These are phyloP conservation scores for Apolygus lucorum DNA, from an alignment of 1,140 invertebrate species.

Conservation along the genomic window DNA sequence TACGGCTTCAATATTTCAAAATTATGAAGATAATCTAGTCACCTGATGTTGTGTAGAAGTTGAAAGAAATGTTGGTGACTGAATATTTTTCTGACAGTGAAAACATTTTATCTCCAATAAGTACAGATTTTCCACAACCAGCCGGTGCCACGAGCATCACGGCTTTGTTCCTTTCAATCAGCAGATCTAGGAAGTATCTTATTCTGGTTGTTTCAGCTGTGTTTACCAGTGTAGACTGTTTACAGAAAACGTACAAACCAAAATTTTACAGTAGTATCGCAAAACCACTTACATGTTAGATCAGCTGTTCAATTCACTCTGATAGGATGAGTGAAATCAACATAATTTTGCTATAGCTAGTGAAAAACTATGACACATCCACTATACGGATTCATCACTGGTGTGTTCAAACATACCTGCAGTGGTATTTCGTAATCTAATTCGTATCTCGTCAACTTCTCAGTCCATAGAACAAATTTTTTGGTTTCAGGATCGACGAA, in stretches of 20 bases:
- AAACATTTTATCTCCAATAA: slow-evolving; percentile 74
- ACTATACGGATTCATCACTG: no score
- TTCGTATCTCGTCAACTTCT: slow-evolving; percentile 65
- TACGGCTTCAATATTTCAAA: neutral
- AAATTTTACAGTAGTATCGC: no score
- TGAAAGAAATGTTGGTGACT: slow-evolving; percentile 83
- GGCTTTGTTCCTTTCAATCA: slow-evolving; percentile 70
- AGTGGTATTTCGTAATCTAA: slow-evolving; percentile 78
- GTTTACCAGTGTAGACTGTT: slow-evolving; percentile 70
- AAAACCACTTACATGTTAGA: no score
- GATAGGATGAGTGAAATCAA: no score
- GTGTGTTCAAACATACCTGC: slow-evolving; percentile 62
- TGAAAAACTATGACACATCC: no score
- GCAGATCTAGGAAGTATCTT: slow-evolving; percentile 79
- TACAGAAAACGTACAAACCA: no score
- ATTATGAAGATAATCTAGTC: slow-evolving; percentile 29
- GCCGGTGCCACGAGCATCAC: slow-evolving; percentile 85
- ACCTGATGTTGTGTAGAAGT: slow-evolving; percentile 92
- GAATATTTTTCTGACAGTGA: slow-evolving; percentile 65
- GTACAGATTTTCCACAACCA: slow-evolving; percentile 79
- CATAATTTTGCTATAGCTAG: no score
- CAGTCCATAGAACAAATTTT: slow-evolving; percentile 77
- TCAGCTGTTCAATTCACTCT: no score
- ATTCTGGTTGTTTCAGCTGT: slow-evolving; percentile 83
- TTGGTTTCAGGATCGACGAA: slow-evolving; percentile 78